These are phyloP conservation scores for Manis javanica DNA, from an alignment of 2,797 vertebrate species.

Conservation along the genomic window DNA sequence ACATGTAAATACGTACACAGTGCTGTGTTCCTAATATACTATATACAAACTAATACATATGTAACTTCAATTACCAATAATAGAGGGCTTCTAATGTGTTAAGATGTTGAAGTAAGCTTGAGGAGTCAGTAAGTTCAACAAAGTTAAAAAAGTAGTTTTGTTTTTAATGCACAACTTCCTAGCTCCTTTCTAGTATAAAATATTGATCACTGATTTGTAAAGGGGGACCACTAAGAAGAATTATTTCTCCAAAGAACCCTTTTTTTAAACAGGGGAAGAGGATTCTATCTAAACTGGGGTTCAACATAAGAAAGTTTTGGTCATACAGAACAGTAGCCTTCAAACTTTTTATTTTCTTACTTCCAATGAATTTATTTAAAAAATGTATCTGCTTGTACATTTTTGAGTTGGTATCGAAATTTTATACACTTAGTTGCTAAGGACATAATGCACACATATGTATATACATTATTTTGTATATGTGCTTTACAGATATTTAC, in stretches of 20 bases:
- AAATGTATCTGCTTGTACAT: neutral
- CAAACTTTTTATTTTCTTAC: neutral
- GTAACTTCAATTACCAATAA: too few species aligned
- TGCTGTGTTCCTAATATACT: too few species aligned
- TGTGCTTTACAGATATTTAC: neutral
- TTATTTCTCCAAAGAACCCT: neutral
- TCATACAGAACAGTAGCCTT: conserved; percentile 7
- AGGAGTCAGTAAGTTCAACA: conserved; percentile 34
- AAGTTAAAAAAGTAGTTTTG: conserved; percentile 13
- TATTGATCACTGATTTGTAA: conserved; percentile 40
- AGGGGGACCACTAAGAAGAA: conserved; percentile 3
- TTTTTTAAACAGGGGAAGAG: neutral
- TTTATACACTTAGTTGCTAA: conserved; percentile 26
- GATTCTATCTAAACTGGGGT: neutral
- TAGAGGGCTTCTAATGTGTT: too few species aligned
- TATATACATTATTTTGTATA: neutral
- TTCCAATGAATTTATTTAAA: conserved; percentile 14
- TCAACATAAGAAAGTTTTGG: conserved; percentile 20
- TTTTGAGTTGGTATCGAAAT: neutral
- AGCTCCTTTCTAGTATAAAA: conserved; percentile 11
- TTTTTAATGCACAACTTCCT: neutral
- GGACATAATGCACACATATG: neutral
- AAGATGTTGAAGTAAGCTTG: conserved; percentile 26
- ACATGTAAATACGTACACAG: too few species aligned
- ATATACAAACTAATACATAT: too few species aligned